A percentile compares a stretch with the other conserved stretches of the same genome.
Evolutionary conservation across 2,888 invertebrate species (phyloP).

Genomic region (Lepidonotus clava): DNA sequence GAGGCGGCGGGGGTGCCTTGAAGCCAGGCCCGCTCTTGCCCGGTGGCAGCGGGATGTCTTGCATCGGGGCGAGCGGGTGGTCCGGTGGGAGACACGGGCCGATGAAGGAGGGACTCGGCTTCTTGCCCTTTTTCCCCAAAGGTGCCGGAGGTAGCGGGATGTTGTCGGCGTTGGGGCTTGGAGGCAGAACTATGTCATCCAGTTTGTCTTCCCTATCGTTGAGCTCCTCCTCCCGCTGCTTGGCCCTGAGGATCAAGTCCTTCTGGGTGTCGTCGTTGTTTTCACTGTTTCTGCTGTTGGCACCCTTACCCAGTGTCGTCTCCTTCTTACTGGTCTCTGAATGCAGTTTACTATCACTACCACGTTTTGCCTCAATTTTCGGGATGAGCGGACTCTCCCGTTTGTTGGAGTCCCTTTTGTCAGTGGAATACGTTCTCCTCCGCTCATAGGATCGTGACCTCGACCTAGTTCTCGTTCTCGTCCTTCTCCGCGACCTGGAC

Average conservation of each 20-base stretch:
- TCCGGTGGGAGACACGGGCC: conserved; percentile 62
- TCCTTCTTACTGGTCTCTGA: not conserved
- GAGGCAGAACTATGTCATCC: conserved; percentile 27
- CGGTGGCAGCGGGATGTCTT: conserved; percentile 62
- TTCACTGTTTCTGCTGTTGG: not conserved
- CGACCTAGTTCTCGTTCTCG: conserved; percentile 55
- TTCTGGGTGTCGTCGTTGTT: not conserved
- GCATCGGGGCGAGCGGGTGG: conserved; percentile 56
- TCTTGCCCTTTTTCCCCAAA: not conserved
- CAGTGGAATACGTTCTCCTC: conserved; percentile 43
- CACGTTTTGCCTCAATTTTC: conserved; percentile 12
- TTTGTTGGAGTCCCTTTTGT: conserved; percentile 26
- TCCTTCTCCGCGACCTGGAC: conserved; percentile 45
- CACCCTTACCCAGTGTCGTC: not conserved
- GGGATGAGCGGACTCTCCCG: not conserved
- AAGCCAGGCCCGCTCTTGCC: conserved; percentile 55
- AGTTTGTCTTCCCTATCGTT: conserved; percentile 41
- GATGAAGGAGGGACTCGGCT: conserved; percentile 55
- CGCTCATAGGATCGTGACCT: conserved; percentile 54
- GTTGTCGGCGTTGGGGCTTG: conserved; percentile 37
- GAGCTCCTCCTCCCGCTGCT: conserved; percentile 45
- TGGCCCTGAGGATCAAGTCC: not conserved
- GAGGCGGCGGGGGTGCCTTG: conserved; percentile 57
- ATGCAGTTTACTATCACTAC: not conserved
- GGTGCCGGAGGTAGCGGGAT: conserved; percentile 60